Base-by-base conservation (phyloP, 2,797 vertebrate species). In the Pyrocephalus nanus region DNA sequence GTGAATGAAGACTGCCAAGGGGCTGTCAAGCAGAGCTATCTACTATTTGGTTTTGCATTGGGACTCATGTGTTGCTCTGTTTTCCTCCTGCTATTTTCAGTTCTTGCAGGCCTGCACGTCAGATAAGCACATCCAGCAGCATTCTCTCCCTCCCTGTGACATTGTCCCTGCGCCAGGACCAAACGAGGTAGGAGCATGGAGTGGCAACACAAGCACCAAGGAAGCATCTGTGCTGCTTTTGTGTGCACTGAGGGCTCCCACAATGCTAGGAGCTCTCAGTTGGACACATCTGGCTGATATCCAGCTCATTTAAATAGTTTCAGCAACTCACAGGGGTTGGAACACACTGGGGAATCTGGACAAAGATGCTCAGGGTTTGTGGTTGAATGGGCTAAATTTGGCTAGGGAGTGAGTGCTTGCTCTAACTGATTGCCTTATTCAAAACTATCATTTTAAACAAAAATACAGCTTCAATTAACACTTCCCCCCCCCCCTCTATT, bases 311-410 rank as follows among this genome's bases (percentile, higher is more conserved):
- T 90, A 48, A 92, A 75, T 73, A 40, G 70, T 95, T 96, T 90
- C 95, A 96, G 89, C 89, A 94, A 92, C 93, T 93, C 89, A 77
- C 19, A 95, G 80, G 73, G 91, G 36, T 67, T 95, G 92, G 82
- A 96, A 88, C 82, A 90, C 12, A 25, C 79, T 81, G 70, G 85
- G 80, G 92, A 96, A 90, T 93, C 51, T 88, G 83, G 70, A 64
- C 87, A 83, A 55, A 92, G 66, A 38, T 92, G 60, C 79, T 93
- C 66, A 84, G 85, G 73, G 64, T 90, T 96, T 97, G 94, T 95
- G 94, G 95, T 76, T 95, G 88, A 93, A 84, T 47, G 73, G 80
- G 76, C 85, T 96, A 91, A 92, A 94, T 93, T 90, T 66, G 70
- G 43, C 72, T 75, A 81, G 32, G 26, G 77, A 90, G 32, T 15